Base-by-base conservation (phyloP, 2,888 invertebrate genomes). In the Amphipyra berbera region DNA sequence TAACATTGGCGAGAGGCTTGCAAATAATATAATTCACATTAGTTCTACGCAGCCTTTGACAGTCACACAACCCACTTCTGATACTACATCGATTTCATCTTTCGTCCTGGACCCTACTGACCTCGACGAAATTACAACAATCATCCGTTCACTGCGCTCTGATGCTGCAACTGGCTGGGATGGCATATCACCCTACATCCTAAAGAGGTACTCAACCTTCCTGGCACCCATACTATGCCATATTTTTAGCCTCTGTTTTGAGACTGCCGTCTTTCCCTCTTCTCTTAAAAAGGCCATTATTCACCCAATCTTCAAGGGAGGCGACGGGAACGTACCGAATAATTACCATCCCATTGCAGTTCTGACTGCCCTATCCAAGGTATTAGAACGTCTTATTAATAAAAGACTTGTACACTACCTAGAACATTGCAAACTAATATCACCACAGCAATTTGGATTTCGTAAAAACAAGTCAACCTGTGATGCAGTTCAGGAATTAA, bases 281-380 rank as follows among this genome's bases (percentile, higher is more conserved):
- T 21, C 15, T 5, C 7, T 44, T 9, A 44, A 44, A 21, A 44
- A 44, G 12, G 44, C 44, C 1, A 44, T 44, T 8, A 44, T 44
- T 44, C 44, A 44, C 6, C 44, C 44, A 6, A 44, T 44, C 7
- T 44, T 44, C 9, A 44, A 44, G 6, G 44, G 44, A 4, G 44
- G 44, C 2, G n/a, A n/a, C n/a, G n/a, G n/a, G 44, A 44, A 1
- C 9, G 15, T 7, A 4, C 21, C 21, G 12, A 44, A 44, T 8
- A 44, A 21, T 6, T 44, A 44, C 9, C 21, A 9, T 21, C 44
- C 44, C 8, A 44, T 44, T 12, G 44, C 44, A 1, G 44, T 44
- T 10, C 27, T 44, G 0, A 21, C 44, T 8, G 15, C 44, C 9
- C 44, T 44, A 0, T 44, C 44, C 12, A 44, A 44, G 13, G 9